These are phyloP conservation scores for Amaurobius ferox DNA, from an alignment of 2,888 invertebrate genomes.

Conservation along the genomic window DNA sequence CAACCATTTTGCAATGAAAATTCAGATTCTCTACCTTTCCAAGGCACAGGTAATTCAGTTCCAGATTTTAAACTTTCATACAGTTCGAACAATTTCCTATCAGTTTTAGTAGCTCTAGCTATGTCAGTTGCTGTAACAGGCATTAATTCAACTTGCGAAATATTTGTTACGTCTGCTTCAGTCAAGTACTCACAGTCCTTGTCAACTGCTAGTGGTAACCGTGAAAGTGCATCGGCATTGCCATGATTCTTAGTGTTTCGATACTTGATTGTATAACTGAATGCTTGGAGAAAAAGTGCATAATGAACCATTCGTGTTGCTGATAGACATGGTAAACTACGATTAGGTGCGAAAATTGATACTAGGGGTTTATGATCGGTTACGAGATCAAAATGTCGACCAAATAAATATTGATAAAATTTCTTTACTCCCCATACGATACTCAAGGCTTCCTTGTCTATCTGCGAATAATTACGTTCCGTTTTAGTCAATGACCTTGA, in stretches of 20 bases:
- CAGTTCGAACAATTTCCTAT: slow-evolving; percentile 48
- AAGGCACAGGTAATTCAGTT: slow-evolving; percentile 52
- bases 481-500: slow-evolving; percentile 76
- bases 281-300: slow-evolving; percentile 54
- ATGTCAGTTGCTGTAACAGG: slow-evolving; percentile 53
- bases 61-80: slow-evolving; percentile 53
- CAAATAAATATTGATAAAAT: too few species aligned
- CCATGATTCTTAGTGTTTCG: slow-evolving; percentile 50
- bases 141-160: slow-evolving; percentile 48
- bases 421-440: too few species aligned
- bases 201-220: slow-evolving; percentile 46
- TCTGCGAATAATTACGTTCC: too few species aligned
- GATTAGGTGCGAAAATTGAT: slow-evolving; percentile 55
- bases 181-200: slow-evolving; percentile 50
- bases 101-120: slow-evolving; percentile 49
- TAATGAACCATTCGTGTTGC: slow-evolving; percentile 53
- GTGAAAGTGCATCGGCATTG: slow-evolving; percentile 51
- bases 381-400: too few species aligned
- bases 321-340: slow-evolving; percentile 57
- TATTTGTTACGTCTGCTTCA: slow-evolving; percentile 49
- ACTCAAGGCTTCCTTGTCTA: too few species aligned
- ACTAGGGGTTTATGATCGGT: too few species aligned
- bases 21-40: slow-evolving; percentile 49
- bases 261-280: slow-evolving; percentile 50
- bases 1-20: slow-evolving; percentile 52